Percentiles rank a stretch among this genome's conserved stretches.
Conservation (phyloP, 2,888 invertebrate species). For the Acronicta psi region DNA sequence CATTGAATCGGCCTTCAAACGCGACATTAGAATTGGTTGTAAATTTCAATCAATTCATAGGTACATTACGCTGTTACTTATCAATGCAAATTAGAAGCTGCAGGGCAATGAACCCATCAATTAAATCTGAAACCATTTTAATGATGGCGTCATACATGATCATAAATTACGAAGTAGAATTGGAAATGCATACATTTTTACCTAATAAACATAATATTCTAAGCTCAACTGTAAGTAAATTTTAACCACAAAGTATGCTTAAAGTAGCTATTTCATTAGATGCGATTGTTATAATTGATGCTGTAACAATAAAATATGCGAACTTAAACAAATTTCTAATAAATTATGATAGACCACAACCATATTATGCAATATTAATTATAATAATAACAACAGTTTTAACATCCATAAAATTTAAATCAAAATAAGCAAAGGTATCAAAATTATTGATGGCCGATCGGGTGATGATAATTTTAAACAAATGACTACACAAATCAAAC, state of each 20-base stretch:
- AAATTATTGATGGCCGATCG: conserved; percentile 39
- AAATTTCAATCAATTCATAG: conserved; percentile 70
- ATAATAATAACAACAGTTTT: conserved; percentile 20
- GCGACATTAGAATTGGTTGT: conserved; percentile 65
- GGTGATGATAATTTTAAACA: conserved; percentile 54
- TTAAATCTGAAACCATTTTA: conserved; percentile 46
- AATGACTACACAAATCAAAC: conserved; percentile 58
- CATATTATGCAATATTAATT: conserved; percentile 4
- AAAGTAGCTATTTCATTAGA: no score
- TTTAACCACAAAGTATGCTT: no score
- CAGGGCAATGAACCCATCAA: conserved; percentile 62
- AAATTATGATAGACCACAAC: conserved; percentile 2
- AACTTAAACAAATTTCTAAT: background rate
- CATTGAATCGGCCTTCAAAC: conserved; percentile 60
- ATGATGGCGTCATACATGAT: conserved; percentile 39
- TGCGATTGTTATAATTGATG: no score
- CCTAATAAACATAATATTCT: background rate
- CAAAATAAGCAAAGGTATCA: conserved; percentile 34
- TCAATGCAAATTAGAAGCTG: conserved; percentile 65
- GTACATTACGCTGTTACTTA: conserved; percentile 58
- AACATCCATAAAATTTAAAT: conserved; percentile 36
- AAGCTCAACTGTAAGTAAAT: no score
- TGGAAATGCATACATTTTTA: background rate
- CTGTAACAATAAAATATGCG: background rate
- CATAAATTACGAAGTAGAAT: conserved; percentile 11